Conservation (phyloP, 2,113 vertebrate genomes). For the Pteropus alecto region DNA sequence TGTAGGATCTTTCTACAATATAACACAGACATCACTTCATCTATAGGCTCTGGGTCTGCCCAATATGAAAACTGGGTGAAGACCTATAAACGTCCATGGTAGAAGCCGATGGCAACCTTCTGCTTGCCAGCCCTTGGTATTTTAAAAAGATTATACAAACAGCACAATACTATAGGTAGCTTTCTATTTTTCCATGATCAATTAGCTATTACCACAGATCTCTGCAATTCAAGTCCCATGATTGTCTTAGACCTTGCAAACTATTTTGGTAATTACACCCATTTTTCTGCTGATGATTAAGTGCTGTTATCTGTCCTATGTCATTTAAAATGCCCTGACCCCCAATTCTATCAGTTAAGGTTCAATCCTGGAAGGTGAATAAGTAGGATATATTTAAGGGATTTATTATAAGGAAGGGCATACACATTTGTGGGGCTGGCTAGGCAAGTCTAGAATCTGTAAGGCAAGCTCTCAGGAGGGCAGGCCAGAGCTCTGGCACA, state of each 20-base stretch:
- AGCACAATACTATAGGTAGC: not conserved
- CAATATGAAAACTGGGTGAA: not conserved
- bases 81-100: not conserved
- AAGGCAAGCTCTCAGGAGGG: not conserved
- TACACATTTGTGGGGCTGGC: not conserved
- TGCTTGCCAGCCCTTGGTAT: not conserved
- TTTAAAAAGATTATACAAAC: not conserved
- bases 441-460: not conserved
- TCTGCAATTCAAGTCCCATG: not conserved
- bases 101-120: not conserved
- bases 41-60: not conserved
- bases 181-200: not conserved
- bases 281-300: not conserved
- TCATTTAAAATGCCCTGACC: not conserved
- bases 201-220: not conserved
- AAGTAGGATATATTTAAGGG: not conserved
- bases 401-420: not conserved
- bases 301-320: not conserved
- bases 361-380: not conserved
- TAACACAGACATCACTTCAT: not conserved
- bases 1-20: not conserved
- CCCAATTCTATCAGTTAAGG: not conserved
- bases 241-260: not conserved
- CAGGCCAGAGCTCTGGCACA: not conserved
- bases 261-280: not conserved